A percentile compares a stretch with the other conserved stretches of the same genome.
Evolutionary conservation across 2,797 vertebrate genomes (phyloP).

Genomic region (Adelosebastes latens): DNA sequence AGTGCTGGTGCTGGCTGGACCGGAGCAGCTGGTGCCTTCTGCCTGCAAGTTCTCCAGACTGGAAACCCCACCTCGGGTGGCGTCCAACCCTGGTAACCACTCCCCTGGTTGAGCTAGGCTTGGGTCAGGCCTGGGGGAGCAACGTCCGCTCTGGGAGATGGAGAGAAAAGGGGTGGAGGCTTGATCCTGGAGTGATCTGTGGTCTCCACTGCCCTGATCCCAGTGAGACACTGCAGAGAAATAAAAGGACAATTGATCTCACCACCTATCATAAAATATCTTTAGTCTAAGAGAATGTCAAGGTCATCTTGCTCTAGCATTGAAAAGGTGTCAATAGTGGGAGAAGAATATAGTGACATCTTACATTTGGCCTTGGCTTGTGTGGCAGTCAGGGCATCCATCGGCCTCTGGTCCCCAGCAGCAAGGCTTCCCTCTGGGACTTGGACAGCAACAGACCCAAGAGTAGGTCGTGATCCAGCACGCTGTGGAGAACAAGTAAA

Average conservation of each 20-base stretch:
- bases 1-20: conserved; percentile 39
- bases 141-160: conserved; percentile 69
- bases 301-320: not conserved
- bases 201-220: conserved; percentile 56
- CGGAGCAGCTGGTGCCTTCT: conserved; percentile 59
- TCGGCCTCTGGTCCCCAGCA: conserved; percentile 47
- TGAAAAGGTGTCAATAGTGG: not conserved
- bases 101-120: conserved; percentile 60
- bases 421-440: conserved; percentile 43
- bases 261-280: not conserved
- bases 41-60: conserved; percentile 60
- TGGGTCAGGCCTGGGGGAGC: conserved; percentile 69
- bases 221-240: conserved; percentile 67
- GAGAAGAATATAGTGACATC: not conserved
- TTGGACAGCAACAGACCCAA: conserved; percentile 38
- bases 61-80: conserved; percentile 33
- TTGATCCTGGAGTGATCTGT: conserved; percentile 60
- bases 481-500: conserved; percentile 33
- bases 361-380: conserved; percentile 71
- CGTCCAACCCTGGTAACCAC: conserved; percentile 65
- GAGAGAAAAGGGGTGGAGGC: conserved; percentile 65
- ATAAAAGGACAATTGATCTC: not conserved
- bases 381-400: conserved; percentile 40
- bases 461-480: conserved; percentile 25
- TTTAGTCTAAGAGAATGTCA: not conserved